Evolutionary conservation across 2,797 vertebrate genomes (phyloP), one percentile per base, ranked within the genome.

Genomic region (Myripristis jacobus): DNA sequence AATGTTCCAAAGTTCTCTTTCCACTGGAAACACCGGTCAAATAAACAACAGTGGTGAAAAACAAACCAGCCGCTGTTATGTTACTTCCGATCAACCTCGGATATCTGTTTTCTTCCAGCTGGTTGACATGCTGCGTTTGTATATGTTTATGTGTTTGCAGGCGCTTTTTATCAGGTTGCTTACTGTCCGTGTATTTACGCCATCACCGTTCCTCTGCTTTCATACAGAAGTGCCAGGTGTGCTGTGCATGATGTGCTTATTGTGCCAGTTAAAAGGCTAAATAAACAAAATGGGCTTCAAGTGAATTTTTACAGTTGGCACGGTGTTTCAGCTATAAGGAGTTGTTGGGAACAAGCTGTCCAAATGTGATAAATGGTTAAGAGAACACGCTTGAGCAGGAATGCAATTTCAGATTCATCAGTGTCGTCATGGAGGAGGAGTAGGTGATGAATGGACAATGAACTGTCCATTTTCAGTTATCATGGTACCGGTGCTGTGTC

Each of bases 381-480:
- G n/a, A n/a, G 3, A n/a, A 24, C 5, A 2, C 9, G 36, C 0
- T 10, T 12, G 2, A 68, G n/a, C 6, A 10, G 11, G 31, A 46
- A 46, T n/a, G 21, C 16, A 21, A 44, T 54, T 69, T 57, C 15
- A 15, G 4, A 36, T 11, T 36, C 34, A 11, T 36, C 11, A 3
- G 9, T 5, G 10, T 47, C 61, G 10, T 44, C 38, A 16, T 0
- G 10, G 48, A 44, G 2, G 60, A 77, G 75, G 79, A 82, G 73
- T 27, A 55, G 53, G 27, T 31, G 53, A 19, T 24, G 18, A 48
- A 10, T 2, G 38, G 94, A 93, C 86, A 81, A 66, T 98, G 97
- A 99, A 98, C 96, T 98, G 97, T 94, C 96, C 97, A 98, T 98
- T 96, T 99, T 97, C 97, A 96, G 98, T 98, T 99, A 98, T 99